Base-by-base conservation (phyloP, 2,888 invertebrate species). In the Junonia oenone region DNA sequence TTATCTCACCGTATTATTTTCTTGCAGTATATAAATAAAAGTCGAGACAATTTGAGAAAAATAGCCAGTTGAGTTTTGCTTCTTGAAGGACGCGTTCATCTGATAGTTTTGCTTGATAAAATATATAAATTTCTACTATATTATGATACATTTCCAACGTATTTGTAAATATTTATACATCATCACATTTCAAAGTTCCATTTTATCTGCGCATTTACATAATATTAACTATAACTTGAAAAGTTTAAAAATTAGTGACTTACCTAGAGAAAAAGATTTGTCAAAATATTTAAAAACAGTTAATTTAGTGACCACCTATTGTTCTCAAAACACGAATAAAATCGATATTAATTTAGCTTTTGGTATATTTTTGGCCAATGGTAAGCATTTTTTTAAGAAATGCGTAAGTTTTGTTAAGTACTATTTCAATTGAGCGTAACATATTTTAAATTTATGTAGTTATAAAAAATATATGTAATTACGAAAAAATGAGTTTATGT, bases 321-420 rank as follows among this genome's bases (percentile, higher is more conserved):
- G 62, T 49, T 6, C 47, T 11, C 55, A 56, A 13, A 59, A 76
- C 59, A 68, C 65, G 59, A 19, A 67, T 45, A 64, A 72, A 27
- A 56, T 81, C 35, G 77, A 84, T 66, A 46, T 75, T 9, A 73
- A 75, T 63, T 66, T 75, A 26, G 68, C 61, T 9, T 79, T 79
- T 43, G 85, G 81, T 33, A 58, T 84, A 52, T 81, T 83, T 67
- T 56, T 84, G 29, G 57, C 69, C 0, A 74, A 73, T 15, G 81
- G 85, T 84, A 72, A 75, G 22, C 19, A 17, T 17, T 11, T 3
- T 1, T 38, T 38, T 38, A 38, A 38, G 17, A 38, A 17, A 11
- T 4, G 9, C 13, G 2, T 17, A 17, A 17, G 9, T 11, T n/a
- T n/a, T n/a, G n/a, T n/a, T n/a, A n/a, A n/a, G n/a, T n/a, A n/a